These are phyloP conservation scores for Cataglyphis cursor DNA, from an alignment of 2,888 invertebrate genomes.

Conservation along the genomic window DNA sequence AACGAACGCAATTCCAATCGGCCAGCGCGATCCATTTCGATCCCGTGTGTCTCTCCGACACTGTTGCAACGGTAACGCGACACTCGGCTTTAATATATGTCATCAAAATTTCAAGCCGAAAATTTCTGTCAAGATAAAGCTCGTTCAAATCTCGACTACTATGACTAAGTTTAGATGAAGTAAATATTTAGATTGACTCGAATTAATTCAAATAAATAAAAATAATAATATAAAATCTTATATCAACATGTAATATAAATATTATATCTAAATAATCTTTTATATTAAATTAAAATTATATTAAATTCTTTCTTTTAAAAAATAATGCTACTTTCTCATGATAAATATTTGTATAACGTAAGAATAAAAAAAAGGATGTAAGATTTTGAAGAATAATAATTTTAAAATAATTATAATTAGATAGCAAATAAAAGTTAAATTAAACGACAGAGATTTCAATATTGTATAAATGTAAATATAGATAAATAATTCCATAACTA, in stretches of 20 bases:
- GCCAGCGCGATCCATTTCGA: constrained; percentile 20
- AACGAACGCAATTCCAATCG: constrained; percentile 59
- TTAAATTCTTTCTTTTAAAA: background rate
- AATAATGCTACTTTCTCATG: background rate
- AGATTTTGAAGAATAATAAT: background rate
- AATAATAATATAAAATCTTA: background rate
- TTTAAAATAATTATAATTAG: no score
- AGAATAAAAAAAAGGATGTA: background rate
- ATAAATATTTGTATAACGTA: background rate
- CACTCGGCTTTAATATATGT: constrained; percentile 14
- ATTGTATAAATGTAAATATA: background rate
- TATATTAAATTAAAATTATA: background rate
- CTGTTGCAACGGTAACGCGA: background rate
- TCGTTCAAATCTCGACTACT: background rate
- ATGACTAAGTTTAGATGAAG: background rate
- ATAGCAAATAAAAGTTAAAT: background rate
- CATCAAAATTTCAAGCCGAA: background rate
- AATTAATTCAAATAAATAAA: background rate
- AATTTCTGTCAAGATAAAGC: background rate
- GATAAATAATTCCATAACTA: background rate
- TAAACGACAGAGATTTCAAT: background rate
- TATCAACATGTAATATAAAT: background rate
- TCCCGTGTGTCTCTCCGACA: background rate
- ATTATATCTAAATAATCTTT: background rate
- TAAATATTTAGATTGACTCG: background rate